These are phyloP conservation scores for Ctenoplectra terminalis DNA, from an alignment of 1,140 invertebrate genomes.

Conservation along the genomic window DNA sequence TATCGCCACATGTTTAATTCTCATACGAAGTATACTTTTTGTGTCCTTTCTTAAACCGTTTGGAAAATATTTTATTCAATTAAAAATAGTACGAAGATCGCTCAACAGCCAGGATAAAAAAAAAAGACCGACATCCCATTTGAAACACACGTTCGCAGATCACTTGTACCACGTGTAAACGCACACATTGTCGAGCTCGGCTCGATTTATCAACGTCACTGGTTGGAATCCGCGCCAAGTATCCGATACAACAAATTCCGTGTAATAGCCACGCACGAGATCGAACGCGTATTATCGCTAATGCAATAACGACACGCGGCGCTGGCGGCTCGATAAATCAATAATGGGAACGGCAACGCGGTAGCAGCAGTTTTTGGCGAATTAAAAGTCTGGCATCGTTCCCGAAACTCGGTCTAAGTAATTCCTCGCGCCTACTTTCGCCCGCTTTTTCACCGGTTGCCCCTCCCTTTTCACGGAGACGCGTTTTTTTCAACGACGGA, in stretches of 20 bases:
- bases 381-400: not conserved
- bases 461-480: not conserved
- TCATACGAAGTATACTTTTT: no score
- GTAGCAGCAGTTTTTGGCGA: not conserved
- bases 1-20: no score
- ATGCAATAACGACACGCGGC: constrained; percentile 15
- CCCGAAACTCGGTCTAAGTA: not conserved
- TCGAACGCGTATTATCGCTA: constrained; percentile 47
- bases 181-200: not conserved
- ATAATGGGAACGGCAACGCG: not conserved
- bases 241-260: constrained; percentile 45
- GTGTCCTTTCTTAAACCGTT: no score
- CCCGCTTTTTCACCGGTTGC: not conserved
- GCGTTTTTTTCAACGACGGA: not conserved
- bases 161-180: not conserved
- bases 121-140: not conserved
- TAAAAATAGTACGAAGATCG: no score
- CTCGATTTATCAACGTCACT: constrained; percentile 46
- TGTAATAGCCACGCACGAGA: constrained; percentile 33
- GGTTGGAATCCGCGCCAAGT: constrained; percentile 25
- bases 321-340: constrained; percentile 3
- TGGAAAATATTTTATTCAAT: no score
- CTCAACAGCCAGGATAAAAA: no score
- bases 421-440: not conserved
- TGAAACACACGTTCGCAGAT: not conserved